phyloP scores from a whole-genome alignment of 1,140 invertebrate species.

The Penaeus vannamei region DNA sequence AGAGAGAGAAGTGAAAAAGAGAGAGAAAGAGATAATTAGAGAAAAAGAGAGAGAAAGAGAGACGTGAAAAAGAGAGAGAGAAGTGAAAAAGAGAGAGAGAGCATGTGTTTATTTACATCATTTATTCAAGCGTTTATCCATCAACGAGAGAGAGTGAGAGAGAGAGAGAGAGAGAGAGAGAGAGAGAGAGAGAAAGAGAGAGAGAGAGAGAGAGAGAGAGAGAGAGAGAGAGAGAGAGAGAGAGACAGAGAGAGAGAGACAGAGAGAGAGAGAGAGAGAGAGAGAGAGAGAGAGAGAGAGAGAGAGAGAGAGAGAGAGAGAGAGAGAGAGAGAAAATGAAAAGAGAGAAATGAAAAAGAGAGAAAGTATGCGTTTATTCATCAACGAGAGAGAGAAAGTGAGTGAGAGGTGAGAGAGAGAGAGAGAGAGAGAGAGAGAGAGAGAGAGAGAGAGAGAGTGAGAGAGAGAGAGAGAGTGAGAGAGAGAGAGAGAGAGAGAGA shows the following conservation, averaged over 20 bases:
- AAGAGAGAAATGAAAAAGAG: conserved; percentile 11
- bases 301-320: conserved; percentile 24
- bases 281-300: background rate
- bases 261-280: background rate
- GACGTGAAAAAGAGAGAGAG: no score
- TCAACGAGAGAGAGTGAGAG: background rate
- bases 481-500: background rate
- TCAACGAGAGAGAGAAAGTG: background rate
- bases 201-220: background rate
- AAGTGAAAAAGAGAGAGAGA: no score
- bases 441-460: background rate
- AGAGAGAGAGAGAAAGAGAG: background rate
- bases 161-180: background rate
- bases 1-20: no score
- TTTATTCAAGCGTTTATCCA: background rate
- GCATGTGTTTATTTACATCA: background rate
- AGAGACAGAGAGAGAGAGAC: background rate
- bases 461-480: background rate
- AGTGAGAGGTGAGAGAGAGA: background rate
- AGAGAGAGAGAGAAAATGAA: conserved; percentile 34
- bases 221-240: background rate
- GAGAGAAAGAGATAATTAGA: no score
- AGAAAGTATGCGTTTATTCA: background rate
- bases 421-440: background rate
- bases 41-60: no score